A percentile compares a stretch with the other conserved stretches of the same genome.
Conservation (phyloP, 2,888 invertebrate species). For the Panzeria rudis region DNA sequence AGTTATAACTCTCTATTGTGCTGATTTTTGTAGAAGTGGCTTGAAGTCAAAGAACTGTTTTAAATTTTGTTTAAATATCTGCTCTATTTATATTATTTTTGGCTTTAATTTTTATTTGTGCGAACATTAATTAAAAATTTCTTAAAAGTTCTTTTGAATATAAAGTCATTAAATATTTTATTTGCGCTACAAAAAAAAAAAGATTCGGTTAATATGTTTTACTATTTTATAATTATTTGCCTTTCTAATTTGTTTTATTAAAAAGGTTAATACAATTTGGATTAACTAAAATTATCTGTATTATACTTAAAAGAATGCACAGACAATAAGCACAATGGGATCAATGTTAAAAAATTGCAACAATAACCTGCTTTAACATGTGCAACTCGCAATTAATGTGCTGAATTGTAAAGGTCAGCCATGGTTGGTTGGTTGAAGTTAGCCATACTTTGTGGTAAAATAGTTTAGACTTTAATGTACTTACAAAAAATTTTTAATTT, state of each 20-base stretch:
- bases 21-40: constrained; percentile 19
- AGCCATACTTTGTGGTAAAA: no score
- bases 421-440: no score
- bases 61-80: constrained; percentile 44
- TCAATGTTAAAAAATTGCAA: background rate
- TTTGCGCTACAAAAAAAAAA: background rate
- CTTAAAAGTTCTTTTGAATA: constrained; percentile 81
- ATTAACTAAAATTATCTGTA: background rate
- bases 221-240: constrained; percentile 28
- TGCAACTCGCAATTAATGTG: background rate
- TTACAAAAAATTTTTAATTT: no score
- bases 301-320: constrained; percentile 27
- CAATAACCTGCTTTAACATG: no score
- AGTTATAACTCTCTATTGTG: no score
- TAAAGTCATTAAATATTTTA: constrained; percentile 27
- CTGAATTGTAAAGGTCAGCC: no score
- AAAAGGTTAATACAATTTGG: constrained; percentile 39
- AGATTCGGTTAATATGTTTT: background rate
- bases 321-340: constrained; percentile 16
- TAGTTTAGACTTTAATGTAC: no score
- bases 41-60: constrained; percentile 54
- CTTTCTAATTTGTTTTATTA: constrained; percentile 49
- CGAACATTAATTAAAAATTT: background rate
- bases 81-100: constrained; percentile 63
- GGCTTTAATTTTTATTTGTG: constrained; percentile 35